phyloP scores from a whole-genome alignment of 1,140 invertebrate genomes.

The Brachionus koreanus region DNA sequence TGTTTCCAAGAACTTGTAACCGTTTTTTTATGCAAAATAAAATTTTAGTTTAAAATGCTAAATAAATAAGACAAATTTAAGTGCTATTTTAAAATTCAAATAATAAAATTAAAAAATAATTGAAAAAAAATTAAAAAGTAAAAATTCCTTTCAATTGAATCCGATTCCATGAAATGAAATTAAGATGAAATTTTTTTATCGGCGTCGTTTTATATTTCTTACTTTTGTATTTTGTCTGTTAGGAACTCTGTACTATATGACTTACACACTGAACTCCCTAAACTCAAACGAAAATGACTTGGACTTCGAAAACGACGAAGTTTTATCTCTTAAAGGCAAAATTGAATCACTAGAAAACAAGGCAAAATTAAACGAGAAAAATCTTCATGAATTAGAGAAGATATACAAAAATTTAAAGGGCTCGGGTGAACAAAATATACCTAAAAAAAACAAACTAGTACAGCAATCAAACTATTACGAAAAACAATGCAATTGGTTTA shows the following conservation, averaged over 20 bases:
- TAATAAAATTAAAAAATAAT: not conserved
- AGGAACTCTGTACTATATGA: not conserved
- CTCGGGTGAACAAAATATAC: not conserved
- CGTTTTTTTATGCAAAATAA: too few relatives aligned
- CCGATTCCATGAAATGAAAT: conserved; percentile 1
- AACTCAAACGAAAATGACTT: not conserved
- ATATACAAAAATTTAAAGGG: not conserved
- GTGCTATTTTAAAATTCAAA: not conserved
- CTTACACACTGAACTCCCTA: not conserved
- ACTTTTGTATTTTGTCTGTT: not conserved
- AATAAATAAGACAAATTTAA: too few relatives aligned
- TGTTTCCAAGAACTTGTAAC: too few relatives aligned
- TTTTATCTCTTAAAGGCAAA: not conserved
- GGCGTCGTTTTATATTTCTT: conserved; percentile 4
- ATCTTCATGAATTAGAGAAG: not conserved
- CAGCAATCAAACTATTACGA: not conserved
- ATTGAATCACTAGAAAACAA: not conserved
- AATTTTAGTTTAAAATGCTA: too few relatives aligned
- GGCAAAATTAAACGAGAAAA: not conserved
- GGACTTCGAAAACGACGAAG: not conserved
- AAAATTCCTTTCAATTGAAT: not conserved
- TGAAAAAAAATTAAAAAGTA: too few relatives aligned
- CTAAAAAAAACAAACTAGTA: not conserved
- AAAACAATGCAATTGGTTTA: conserved; percentile 1
- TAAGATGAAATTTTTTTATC: conserved; percentile 27